Conservation (phyloP, 2,888 invertebrate species). For the Lomographa bimaculata region DNA sequence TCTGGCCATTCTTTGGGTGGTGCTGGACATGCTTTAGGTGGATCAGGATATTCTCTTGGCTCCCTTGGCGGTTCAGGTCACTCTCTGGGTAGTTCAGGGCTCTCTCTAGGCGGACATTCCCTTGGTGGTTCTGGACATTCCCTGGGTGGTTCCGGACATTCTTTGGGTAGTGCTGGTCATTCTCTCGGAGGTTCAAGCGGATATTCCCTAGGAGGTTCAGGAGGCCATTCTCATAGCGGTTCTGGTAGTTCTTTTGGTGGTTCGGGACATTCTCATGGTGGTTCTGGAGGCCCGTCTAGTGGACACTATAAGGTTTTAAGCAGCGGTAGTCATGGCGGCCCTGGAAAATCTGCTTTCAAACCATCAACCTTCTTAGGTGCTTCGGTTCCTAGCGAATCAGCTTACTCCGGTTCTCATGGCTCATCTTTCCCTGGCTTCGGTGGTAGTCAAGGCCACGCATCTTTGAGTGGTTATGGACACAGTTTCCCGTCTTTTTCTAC, state of each 20-base stretch:
- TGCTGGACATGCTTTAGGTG: slow-evolving; percentile 36
- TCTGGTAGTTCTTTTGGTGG: slow-evolving; percentile 35
- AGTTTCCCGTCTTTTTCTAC: slow-evolving; percentile 56
- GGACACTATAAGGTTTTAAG: slow-evolving; percentile 48
- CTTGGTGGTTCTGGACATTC: slow-evolving; percentile 36
- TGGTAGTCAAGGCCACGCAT: slow-evolving; percentile 47
- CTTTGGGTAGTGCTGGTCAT: slow-evolving; percentile 34
- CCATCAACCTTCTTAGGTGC: slow-evolving; percentile 75
- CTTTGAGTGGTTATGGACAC: slow-evolving; percentile 49
- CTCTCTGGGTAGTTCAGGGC: slow-evolving; percentile 44
- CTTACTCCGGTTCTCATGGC: slow-evolving; percentile 54
- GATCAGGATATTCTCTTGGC: slow-evolving; percentile 31
- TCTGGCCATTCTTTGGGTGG: slow-evolving; percentile 41
- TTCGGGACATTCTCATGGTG: slow-evolving; percentile 46
- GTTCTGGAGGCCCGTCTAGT: slow-evolving; percentile 28
- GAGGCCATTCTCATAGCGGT: slow-evolving; percentile 28
- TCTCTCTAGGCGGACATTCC: slow-evolving; percentile 36
- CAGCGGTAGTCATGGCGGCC: slow-evolving; percentile 50
- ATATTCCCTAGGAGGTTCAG: slow-evolving; percentile 18
- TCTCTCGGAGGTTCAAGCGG: slow-evolving; percentile 26
- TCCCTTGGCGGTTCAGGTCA: slow-evolving; percentile 35
- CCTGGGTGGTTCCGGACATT: slow-evolving; percentile 28
- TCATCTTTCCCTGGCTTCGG: slow-evolving; percentile 53
- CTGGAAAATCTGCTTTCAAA: slow-evolving; percentile 68
- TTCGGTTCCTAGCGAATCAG: slow-evolving; percentile 60